Evolutionary conservation across 2,113 vertebrate genomes (phyloP).

Genomic region (Gasterosteus nipponicus): DNA sequence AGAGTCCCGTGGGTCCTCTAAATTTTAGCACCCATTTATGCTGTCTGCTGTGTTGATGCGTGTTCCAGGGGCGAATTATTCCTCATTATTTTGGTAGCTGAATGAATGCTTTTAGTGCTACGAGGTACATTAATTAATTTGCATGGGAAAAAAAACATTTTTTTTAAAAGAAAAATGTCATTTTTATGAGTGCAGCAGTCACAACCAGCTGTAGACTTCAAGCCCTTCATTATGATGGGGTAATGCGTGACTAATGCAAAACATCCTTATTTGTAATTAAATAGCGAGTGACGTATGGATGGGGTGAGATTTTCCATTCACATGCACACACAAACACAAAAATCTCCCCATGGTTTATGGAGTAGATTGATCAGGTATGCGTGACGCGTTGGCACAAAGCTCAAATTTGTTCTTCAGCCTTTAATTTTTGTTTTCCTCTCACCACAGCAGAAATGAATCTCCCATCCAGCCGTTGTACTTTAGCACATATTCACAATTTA

Average conservation of each 20-base stretch:
- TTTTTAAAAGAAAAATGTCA: neutral
- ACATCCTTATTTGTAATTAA: slow-evolving; percentile 51
- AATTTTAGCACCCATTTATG: slow-evolving; percentile 52
- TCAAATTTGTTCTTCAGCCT: slow-evolving; percentile 13
- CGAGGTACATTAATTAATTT: slow-evolving; percentile 58
- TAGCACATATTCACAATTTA: neutral
- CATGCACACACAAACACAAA: neutral
- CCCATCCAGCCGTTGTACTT: neutral
- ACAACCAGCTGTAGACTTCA: slow-evolving; percentile 21
- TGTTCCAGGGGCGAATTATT: slow-evolving; percentile 58
- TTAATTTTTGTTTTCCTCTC: slow-evolving; percentile 35
- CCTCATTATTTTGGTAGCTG: slow-evolving; percentile 47
- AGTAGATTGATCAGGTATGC: slow-evolving; percentile 35
- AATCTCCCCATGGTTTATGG: slow-evolving; percentile 24
- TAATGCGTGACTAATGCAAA: slow-evolving; percentile 31
- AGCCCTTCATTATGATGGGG: neutral
- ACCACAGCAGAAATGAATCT: slow-evolving; percentile 16
- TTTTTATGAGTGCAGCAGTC: slow-evolving; percentile 30
- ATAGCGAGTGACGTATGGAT: slow-evolving; percentile 29
- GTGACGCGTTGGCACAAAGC: slow-evolving; percentile 31
- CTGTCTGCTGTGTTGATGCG: slow-evolving; percentile 47
- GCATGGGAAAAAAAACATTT: neutral
- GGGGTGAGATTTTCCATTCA: neutral
- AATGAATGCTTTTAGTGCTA: slow-evolving; percentile 68
- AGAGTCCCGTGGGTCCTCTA: slow-evolving; percentile 9